Evolutionary conservation across 2,888 invertebrate genomes (phyloP).

Genomic region (Mythimna vitellina): DNA sequence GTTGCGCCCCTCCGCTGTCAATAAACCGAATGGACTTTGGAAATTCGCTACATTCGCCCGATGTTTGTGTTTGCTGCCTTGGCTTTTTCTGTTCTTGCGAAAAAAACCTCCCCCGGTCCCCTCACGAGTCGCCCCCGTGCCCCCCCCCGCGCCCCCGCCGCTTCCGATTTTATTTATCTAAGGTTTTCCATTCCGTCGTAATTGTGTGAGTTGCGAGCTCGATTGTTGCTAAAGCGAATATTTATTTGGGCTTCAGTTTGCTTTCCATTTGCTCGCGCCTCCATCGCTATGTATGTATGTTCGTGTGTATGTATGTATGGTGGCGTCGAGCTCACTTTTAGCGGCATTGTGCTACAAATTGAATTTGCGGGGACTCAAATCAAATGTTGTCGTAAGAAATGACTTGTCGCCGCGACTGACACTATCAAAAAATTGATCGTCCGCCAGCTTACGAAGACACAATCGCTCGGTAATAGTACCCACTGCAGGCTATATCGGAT

Average conservation of each 20-base stretch:
- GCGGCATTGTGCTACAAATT: conserved; percentile 85
- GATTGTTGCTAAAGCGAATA: conserved; percentile 89
- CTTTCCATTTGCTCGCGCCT: conserved; percentile 77
- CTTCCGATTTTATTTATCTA: conserved; percentile 89
- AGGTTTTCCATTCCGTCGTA: conserved; percentile 89
- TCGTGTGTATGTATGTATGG: conserved; percentile 38
- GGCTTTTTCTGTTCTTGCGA: conserved; percentile 81
- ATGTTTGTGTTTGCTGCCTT: conserved; percentile 87
- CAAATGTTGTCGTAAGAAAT: conserved; percentile 87
- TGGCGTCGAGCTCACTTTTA: conserved; percentile 57
- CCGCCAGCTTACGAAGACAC: conserved; percentile 57
- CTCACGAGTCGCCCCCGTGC: conserved; percentile 35
- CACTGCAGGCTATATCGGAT: conserved; percentile 30
- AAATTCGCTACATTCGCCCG: conserved; percentile 88
- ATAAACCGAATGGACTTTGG: conserved; percentile 88
- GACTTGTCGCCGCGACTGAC: conserved; percentile 85
- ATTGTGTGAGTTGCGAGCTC: conserved; percentile 88
- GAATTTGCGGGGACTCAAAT: conserved; percentile 87
- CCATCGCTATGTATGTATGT: conserved; percentile 25
- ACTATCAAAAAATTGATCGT: conserved; percentile 89
- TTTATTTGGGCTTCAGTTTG: conserved; percentile 88
- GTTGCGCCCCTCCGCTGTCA: conserved; percentile 79
- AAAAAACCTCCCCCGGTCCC: conserved; percentile 70
- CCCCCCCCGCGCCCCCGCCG: conserved; percentile 64
- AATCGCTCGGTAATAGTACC: conserved; percentile 32